These are phyloP conservation scores for Antheraea yamamai DNA, from an alignment of 2,888 invertebrate genomes.

Conservation along the genomic window DNA sequence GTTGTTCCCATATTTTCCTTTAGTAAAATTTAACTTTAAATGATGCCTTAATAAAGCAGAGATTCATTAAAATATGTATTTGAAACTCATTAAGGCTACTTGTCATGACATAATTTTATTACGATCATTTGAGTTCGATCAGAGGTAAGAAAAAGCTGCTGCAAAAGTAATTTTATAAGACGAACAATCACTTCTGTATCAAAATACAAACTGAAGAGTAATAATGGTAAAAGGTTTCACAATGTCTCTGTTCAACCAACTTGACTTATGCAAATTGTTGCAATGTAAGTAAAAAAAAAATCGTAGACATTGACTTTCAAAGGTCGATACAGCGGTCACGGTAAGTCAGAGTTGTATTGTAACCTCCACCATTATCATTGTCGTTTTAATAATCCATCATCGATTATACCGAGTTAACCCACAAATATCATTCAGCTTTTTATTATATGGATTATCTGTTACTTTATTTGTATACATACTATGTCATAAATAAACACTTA, in stretches of 20 bases:
- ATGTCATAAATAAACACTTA: background rate
- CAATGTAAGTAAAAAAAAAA: background rate
- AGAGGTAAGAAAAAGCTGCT: background rate
- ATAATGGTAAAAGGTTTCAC: background rate
- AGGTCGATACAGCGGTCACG: slow-evolving; percentile 21
- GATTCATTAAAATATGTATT: background rate
- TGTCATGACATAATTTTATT: too few relatives aligned
- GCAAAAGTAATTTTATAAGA: too few relatives aligned
- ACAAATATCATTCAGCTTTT: background rate
- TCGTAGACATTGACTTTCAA: background rate
- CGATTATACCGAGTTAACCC: background rate
- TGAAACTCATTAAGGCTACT: too few relatives aligned
- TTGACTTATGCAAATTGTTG: background rate
- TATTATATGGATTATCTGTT: background rate
- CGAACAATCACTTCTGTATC: background rate
- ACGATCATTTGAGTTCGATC: background rate
- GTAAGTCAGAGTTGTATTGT: slow-evolving; percentile 23
- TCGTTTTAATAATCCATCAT: slow-evolving; percentile 15
- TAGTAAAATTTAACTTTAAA: too few relatives aligned
- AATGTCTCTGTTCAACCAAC: background rate
- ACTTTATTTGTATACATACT: background rate
- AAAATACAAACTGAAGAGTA: background rate
- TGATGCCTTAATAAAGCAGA: background rate
- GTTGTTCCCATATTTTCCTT: too few relatives aligned
- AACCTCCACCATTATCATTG: slow-evolving; percentile 27